Base-by-base conservation (phyloP, 2,888 invertebrate species). In the Mesorhabditis sp. region DNA sequence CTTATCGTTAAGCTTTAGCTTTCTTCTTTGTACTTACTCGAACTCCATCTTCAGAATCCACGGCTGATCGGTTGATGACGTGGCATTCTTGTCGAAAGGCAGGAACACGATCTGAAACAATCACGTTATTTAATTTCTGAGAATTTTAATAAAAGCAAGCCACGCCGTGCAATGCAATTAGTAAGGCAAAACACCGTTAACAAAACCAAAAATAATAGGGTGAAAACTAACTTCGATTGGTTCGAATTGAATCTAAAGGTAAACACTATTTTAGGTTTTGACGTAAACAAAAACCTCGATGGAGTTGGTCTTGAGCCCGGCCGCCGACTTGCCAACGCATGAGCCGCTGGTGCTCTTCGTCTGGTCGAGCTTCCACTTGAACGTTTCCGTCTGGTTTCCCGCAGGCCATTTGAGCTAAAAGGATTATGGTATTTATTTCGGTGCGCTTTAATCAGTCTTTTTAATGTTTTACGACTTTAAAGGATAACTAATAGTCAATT, bases 381-480 rank as follows among this genome's bases (percentile, higher is more conserved):
- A 79, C 45, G 70, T 70, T n/a, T 72, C 44, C n/a, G 74, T 75
- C 62, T 68, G 15, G 68, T 75, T 75, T 50, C 58, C 58, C 7
- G 7, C 61, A 4, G 13, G 41, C 41, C 15, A 61, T 58, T 43
- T 68, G 7, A 69, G 13, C 43, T 13, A 28, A 41, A 28, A 28
- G 28, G 58, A 50, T 50, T 2, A 13, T 50, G 58, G n/a, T 50
- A n/a, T 50, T 50, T n/a, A 50, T 50, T 13, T 50, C n/a, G 58
- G n/a, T 50, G 7, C 58, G n/a, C 58, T 50, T 43, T 10, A 67
- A 74, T 4, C n/a, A 10, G 45, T 7, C 44, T 28, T 28, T 28
- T 28, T 28, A 28, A 28, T 28, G 28, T 28, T 28, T 28, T 28
- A 28, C 28, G 28, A 28, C 28, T 28, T 28, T 28, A 28, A 28